These are phyloP conservation scores for Stenodema calcarata DNA, from an alignment of 2,888 invertebrate species.

Conservation along the genomic window DNA sequence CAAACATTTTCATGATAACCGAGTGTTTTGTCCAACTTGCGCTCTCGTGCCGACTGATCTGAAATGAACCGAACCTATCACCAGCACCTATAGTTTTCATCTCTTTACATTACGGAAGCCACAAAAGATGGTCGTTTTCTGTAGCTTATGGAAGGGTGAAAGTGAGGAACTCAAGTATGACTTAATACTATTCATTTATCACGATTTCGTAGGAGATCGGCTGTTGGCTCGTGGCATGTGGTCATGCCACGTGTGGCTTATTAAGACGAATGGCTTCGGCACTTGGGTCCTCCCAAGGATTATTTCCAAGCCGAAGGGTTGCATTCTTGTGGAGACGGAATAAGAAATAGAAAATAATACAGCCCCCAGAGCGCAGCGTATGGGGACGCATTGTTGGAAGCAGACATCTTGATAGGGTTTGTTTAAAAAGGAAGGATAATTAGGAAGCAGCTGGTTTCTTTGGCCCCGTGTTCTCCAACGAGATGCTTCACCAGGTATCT, in stretches of 20 bases:
- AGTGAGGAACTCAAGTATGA: not conserved
- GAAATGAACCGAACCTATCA: not conserved
- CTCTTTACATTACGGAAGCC: not conserved
- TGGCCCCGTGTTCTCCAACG: not conserved
- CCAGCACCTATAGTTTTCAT: not conserved
- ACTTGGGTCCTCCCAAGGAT: conserved; percentile 11
- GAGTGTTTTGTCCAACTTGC: not conserved
- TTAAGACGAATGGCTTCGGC: conserved; percentile 12
- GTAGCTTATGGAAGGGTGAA: not conserved
- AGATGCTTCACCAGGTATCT: conserved; percentile 27
- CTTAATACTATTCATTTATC: not conserved
- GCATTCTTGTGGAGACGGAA: not conserved
- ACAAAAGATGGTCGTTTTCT: not conserved
- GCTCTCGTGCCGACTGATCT: not conserved
- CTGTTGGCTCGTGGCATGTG: conserved; percentile 42
- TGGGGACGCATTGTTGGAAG: conserved; percentile 20
- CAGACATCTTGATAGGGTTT: conserved; percentile 45
- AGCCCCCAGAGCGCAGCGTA: conserved; percentile 23
- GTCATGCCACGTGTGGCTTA: conserved; percentile 45
- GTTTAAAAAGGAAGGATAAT: conserved; percentile 41
- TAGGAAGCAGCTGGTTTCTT: conserved; percentile 11
- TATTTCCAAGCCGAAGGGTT: conserved; percentile 29
- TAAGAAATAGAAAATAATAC: not conserved
- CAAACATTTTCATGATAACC: not conserved
- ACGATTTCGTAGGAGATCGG: conserved; percentile 11